phyloP scores from a whole-genome alignment of 2,888 invertebrate species.

The Copidosoma aretas region DNA sequence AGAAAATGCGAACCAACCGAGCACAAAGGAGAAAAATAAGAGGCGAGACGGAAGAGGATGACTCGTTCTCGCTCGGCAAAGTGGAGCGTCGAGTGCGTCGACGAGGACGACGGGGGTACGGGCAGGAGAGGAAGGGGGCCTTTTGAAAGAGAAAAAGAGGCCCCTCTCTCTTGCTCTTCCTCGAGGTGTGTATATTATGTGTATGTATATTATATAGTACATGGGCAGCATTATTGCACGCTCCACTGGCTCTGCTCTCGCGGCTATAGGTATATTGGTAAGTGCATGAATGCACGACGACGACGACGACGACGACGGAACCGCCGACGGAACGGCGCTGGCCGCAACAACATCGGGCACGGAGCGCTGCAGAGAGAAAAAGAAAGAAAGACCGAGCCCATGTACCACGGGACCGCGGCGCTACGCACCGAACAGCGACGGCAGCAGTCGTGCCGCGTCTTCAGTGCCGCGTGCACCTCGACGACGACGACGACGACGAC shows the following conservation, averaged over 20 bases:
- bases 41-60: too few relatives aligned
- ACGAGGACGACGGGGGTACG: too few relatives aligned
- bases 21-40: too few relatives aligned
- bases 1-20: too few relatives aligned
- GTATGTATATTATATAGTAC: too few relatives aligned
- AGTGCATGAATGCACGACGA: constrained; percentile 7
- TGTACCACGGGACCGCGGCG: neutral
- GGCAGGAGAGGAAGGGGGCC: too few relatives aligned
- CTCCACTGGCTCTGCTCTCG: neutral
- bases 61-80: too few relatives aligned
- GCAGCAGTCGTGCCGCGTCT: constrained; percentile 41
- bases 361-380: neutral
- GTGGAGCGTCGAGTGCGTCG: too few relatives aligned
- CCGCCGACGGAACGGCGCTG: constrained; percentile 5
- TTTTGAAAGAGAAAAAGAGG: neutral
- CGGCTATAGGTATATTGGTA: neutral
- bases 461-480: constrained; percentile 38
- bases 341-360: neutral
- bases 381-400: neutral
- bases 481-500: neutral
- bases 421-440: constrained; percentile 21
- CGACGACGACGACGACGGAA: neutral
- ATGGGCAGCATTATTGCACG: neutral
- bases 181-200: neutral
- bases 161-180: neutral